Evolutionary conservation across 2,113 vertebrate genomes (phyloP).

Genomic region (Mus spicilegus): DNA sequence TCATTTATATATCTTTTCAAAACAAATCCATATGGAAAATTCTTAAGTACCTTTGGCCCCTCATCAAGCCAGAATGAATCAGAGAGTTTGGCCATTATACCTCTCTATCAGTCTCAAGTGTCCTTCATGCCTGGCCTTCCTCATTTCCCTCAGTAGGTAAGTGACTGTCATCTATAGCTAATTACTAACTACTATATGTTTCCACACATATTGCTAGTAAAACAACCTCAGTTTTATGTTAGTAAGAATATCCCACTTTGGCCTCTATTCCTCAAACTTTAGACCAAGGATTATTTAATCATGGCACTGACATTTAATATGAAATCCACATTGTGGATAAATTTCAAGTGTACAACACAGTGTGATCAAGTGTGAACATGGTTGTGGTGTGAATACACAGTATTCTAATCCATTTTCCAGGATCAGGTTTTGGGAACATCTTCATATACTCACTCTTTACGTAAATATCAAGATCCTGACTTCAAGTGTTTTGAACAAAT

Average conservation of each 20-base stretch:
- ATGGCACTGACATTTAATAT: background rate
- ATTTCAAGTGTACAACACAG: background rate
- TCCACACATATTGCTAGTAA: background rate
- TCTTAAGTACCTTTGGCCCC: background rate
- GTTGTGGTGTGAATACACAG: background rate
- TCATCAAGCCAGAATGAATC: background rate
- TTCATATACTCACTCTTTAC: background rate
- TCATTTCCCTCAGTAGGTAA: background rate
- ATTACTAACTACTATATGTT: background rate
- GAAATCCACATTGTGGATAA: background rate
- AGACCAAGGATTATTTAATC: background rate
- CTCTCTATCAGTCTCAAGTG: background rate
- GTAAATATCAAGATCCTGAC: background rate
- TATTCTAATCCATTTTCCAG: background rate
- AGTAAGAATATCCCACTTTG: background rate
- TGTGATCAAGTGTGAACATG: background rate
- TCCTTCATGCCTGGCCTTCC: background rate
- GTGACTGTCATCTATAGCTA: slow-evolving; percentile 47
- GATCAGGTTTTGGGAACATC: too few species aligned
- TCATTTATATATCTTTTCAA: background rate
- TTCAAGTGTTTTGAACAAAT: background rate
- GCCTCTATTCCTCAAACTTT: background rate
- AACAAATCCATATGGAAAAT: background rate
- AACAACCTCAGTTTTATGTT: background rate
- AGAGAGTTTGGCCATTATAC: background rate